Percentiles rank a stretch among this genome's conserved stretches.
These are phyloP conservation scores for Xestia rhomboidea DNA, from an alignment of 2,888 invertebrate species.

Conservation along the genomic window DNA sequence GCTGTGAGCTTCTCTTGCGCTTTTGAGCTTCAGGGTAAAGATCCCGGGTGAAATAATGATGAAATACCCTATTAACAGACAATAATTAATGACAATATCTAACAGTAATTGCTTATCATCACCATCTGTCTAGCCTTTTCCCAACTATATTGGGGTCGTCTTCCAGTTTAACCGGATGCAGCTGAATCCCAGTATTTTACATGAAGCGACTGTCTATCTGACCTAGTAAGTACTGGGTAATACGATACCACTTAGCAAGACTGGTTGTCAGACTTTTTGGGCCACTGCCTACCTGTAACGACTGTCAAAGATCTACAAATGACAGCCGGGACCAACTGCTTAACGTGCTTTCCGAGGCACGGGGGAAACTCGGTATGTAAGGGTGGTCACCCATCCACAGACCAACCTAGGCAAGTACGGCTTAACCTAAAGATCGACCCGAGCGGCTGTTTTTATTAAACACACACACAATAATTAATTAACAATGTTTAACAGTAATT, in stretches of 20 bases:
- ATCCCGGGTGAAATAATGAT: no score
- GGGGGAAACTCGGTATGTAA: background rate
- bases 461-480: background rate
- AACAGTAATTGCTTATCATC: conserved; percentile 17
- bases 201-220: background rate
- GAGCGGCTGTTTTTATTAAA: background rate
- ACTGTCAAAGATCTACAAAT: background rate
- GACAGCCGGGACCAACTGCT: background rate
- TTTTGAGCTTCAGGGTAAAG: conserved; percentile 22
- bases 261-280: background rate
- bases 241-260: background rate
- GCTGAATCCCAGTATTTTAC: background rate
- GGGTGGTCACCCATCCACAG: background rate
- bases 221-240: background rate
- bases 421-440: background rate
- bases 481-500: conserved; percentile 25
- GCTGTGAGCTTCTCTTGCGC: conserved; percentile 35
- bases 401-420: no score
- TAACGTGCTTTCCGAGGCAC: background rate
- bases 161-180: background rate
- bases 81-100: conserved; percentile 44
- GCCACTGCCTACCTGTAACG: background rate
- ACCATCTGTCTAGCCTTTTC: background rate
- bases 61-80: conserved; percentile 44
- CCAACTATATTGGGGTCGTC: background rate